These are phyloP conservation scores for Lepetodrilus schrolli DNA, from an alignment of 2,888 invertebrate genomes.

Conservation along the genomic window DNA sequence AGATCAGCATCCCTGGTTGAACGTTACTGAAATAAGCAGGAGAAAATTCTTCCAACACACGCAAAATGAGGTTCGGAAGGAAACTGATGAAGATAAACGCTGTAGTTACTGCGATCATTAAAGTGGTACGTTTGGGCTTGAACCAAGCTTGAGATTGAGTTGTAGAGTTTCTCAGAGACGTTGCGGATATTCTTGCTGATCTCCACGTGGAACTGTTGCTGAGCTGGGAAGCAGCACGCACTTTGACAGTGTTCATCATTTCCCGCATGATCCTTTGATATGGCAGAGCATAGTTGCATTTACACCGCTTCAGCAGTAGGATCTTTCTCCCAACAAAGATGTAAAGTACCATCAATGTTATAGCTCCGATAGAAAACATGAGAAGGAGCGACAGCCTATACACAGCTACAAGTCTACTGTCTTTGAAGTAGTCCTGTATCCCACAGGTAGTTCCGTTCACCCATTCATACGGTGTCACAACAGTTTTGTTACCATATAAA, in stretches of 20 bases:
- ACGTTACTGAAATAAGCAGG: neutral
- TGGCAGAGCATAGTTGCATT: slow-evolving; percentile 11
- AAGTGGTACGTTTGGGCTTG: neutral
- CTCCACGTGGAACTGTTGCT: neutral
- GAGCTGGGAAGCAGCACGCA: neutral
- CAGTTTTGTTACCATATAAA: slow-evolving; percentile 2
- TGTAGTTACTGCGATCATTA: slow-evolving; percentile 10
- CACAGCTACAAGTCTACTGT: neutral
- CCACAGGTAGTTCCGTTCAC: neutral
- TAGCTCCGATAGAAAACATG: neutral
- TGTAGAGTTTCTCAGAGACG: neutral
- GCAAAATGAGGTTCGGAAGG: slow-evolving; percentile 18
- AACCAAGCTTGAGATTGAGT: neutral
- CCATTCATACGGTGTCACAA: neutral
- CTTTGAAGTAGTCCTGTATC: slow-evolving; percentile 16
- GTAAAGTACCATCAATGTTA: slow-evolving; percentile 4
- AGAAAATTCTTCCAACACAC: neutral
- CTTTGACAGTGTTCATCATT: slow-evolving; percentile 14
- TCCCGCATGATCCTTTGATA: slow-evolving; percentile 14
- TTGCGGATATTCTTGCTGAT: neutral
- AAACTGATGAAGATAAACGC: slow-evolving; percentile 4
- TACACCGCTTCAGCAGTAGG: neutral
- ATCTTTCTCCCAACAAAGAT: slow-evolving; percentile 3
- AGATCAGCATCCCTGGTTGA: neutral
- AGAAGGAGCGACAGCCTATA: neutral